Percentiles rank a stretch among this genome's conserved stretches.
phyloP scores from a whole-genome alignment of 2,113 vertebrate genomes.

The Hylia prasina region DNA sequence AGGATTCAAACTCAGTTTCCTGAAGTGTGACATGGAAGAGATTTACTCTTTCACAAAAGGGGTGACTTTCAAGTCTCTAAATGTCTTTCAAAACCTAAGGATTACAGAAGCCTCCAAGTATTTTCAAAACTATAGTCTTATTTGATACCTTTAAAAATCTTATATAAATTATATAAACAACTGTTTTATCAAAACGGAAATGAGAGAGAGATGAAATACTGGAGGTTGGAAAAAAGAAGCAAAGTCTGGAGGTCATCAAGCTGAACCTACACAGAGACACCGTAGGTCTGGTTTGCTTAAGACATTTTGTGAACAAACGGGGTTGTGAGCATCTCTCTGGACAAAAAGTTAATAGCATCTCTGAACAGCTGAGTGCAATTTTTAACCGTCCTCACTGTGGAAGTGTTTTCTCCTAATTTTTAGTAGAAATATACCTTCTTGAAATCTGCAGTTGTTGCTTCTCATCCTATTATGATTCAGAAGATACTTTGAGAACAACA shows the following conservation, averaged over 20 bases:
- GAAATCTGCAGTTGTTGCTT: not conserved
- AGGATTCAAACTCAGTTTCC: not conserved
- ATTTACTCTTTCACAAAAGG: not conserved
- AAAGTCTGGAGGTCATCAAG: not conserved
- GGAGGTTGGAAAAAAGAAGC: not conserved
- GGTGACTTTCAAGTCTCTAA: not conserved
- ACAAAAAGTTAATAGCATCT: not conserved
- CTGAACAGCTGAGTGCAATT: not conserved
- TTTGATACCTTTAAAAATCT: not conserved
- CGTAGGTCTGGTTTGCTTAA: not conserved
- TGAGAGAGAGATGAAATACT: not conserved
- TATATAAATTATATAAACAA: not conserved
- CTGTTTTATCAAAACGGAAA: not conserved
- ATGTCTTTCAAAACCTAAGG: not conserved
- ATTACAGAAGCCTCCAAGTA: not conserved
- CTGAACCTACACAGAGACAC: not conserved
- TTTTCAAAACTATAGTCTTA: not conserved
- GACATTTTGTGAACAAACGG: not conserved
- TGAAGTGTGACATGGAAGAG: not conserved
- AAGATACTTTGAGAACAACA: not conserved
- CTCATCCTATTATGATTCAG: not conserved
- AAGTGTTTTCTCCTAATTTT: not conserved
- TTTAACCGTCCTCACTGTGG: not conserved
- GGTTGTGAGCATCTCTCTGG: not conserved
- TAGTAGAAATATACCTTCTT: not conserved